Evolutionary conservation across 2,888 invertebrate genomes (phyloP), one percentile per base, ranked within the genome.

Genomic region (Tethea ocularis): DNA sequence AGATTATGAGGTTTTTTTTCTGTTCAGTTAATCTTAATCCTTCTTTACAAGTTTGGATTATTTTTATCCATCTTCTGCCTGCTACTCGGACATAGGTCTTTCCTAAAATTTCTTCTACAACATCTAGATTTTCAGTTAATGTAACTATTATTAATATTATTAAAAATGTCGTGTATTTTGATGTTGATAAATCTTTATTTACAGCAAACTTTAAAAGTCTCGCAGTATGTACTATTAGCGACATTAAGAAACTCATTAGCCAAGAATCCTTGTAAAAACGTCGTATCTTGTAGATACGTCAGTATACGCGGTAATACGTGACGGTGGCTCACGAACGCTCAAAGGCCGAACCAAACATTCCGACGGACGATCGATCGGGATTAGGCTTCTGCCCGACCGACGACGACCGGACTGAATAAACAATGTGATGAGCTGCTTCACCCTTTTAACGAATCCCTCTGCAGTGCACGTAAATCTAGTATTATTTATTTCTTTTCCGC

Each of bases 361-460:
- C 82, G 74, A 68, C 69, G 72, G 72, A 64, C 84, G 86, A 89
- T 89, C 89, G 89, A 89, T 89, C 73, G 77, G 87, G 87, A 88
- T 89, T 89, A 89, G 85, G 82, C 81, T 79, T 69, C 62, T 65
- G 72, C 74, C 75, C 75, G 80, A 78, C 84, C 84, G 82, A 75
- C 84, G 84, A 78, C 75, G 84, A 78, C 75, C 86, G 83, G 84
- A 83, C 89, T 91, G 89, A 91, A 91, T 91, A 91, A 91, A 91
- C 91, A 91, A 91, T 89, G 91, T 87, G 90, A 91, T 87, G 87
- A 83, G 79, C 81, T 82, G 83, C 72, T 85, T 84, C 84, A 88
- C 89, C 90, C 90, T 90, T 91, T 90, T 90, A 90, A 89, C 89
- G 88, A 88, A 89, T 88, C 87, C 86, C 84, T 82, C 77, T 80